phyloP scores from a whole-genome alignment of 2,888 invertebrate species.

The Meiosimyza platycephala region DNA sequence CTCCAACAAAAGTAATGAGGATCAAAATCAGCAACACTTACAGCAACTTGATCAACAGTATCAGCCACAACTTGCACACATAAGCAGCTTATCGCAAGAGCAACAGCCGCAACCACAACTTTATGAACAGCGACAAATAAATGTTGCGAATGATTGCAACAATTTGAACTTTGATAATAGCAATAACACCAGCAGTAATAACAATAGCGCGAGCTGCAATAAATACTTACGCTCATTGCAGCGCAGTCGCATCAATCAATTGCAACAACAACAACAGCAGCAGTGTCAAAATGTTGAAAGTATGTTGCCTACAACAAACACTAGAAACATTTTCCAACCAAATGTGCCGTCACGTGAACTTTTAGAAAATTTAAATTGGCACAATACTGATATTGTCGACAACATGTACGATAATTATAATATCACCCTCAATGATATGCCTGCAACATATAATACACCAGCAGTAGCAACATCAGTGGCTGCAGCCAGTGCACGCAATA shows the following conservation, averaged over 20 bases:
- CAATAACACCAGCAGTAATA: conserved; percentile 47
- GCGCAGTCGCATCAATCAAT: conserved; percentile 47
- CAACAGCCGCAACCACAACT: conserved; percentile 44
- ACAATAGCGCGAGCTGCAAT: conserved; percentile 42
- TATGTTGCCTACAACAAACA: conserved; percentile 17
- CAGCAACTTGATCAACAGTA: conserved; percentile 64
- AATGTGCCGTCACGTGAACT: conserved; percentile 48
- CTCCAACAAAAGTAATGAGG: conserved; percentile 77
- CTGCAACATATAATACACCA: conserved; percentile 42
- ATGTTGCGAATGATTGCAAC: conserved; percentile 61
- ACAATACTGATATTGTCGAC: conserved; percentile 44
- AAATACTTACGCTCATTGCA: conserved; percentile 44
- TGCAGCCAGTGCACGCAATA: conserved; percentile 31
- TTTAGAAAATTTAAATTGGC: conserved; percentile 54
- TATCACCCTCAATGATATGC: conserved; percentile 30
- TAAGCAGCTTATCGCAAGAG: conserved; percentile 20
- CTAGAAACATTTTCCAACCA: conserved; percentile 24
- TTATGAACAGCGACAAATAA: conserved; percentile 38
- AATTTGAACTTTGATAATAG: conserved; percentile 69
- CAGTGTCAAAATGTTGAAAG: conserved; percentile 45
- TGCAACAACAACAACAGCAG: conserved; percentile 55
- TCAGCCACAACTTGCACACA: conserved; percentile 47
- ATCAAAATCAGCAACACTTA: conserved; percentile 68
- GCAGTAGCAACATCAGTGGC: not conserved
- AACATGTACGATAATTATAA: conserved; percentile 37